phyloP scores from a whole-genome alignment of 2,888 invertebrate genomes.

The Epinotia ramella region DNA sequence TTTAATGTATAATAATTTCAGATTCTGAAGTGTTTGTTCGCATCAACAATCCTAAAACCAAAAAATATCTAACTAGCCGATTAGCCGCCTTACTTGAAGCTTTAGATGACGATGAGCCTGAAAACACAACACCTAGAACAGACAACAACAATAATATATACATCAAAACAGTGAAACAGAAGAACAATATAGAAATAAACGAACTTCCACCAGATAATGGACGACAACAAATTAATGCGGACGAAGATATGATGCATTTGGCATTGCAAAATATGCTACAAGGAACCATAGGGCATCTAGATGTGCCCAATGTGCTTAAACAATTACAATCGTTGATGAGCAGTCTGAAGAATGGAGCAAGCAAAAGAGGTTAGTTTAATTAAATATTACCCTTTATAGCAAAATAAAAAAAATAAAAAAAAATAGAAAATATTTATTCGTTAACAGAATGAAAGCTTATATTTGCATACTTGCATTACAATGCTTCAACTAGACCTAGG shows the following conservation, averaged over 20 bases:
- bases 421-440: too few relatives aligned
- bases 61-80: constrained; percentile 62
- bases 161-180: constrained; percentile 21
- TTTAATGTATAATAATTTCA: constrained; percentile 50
- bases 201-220: constrained; percentile 28
- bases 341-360: constrained; percentile 45
- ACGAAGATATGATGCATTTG: constrained; percentile 63
- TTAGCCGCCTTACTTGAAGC: constrained; percentile 66
- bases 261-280: constrained; percentile 69
- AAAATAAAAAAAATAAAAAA: too few relatives aligned
- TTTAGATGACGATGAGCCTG: constrained; percentile 62
- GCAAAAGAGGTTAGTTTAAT: constrained; percentile 35
- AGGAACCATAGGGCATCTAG: constrained; percentile 67
- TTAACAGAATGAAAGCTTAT: too few relatives aligned
- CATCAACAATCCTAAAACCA: constrained; percentile 65
- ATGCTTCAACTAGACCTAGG: too few relatives aligned
- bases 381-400: neutral
- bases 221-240: constrained; percentile 22
- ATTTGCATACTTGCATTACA: too few relatives aligned
- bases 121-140: constrained; percentile 36
- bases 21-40: constrained; percentile 59
- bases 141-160: constrained; percentile 10
- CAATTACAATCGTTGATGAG: constrained; percentile 54
- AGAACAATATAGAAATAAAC: constrained; percentile 32
- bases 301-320: constrained; percentile 63